Percentiles rank a stretch among this genome's conserved stretches.
Conservation (phyloP, 2,797 vertebrate species). For the Mus minutoides region DNA sequence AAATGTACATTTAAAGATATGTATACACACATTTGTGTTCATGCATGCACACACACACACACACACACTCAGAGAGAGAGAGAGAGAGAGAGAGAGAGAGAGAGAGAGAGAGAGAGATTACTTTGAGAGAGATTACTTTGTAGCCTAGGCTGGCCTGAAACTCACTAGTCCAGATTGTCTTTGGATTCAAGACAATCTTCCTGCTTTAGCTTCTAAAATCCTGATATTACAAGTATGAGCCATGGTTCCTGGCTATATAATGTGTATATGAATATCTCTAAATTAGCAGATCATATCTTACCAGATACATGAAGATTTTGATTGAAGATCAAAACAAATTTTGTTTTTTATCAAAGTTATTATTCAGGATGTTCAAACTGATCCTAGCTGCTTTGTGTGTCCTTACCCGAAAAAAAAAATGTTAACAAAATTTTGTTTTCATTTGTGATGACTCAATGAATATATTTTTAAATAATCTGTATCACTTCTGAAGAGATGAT, state of each 20-base stretch:
- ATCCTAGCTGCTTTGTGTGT: slow-evolving; percentile 14
- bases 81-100: not conserved
- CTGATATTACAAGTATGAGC: not conserved
- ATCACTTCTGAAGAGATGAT: not conserved
- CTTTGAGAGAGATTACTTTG: not conserved
- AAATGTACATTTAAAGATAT: not conserved
- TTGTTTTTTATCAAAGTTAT: not conserved
- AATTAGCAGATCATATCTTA: not conserved
- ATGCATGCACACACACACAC: not conserved
- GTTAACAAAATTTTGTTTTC: slow-evolving; percentile 36
- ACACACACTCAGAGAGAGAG: not conserved
- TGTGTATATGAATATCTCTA: not conserved
- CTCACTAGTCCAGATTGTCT: not conserved
- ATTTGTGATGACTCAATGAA: not conserved
- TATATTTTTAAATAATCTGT: slow-evolving; percentile 20
- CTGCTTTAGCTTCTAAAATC: not conserved
- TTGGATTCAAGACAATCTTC: not conserved
- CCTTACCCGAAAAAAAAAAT: slow-evolving; percentile 2
- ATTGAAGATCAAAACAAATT: not conserved
- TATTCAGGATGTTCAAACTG: not conserved
- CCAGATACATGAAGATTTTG: not conserved
- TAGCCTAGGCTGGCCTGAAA: not conserved
- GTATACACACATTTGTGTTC: not conserved
- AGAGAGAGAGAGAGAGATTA: not conserved
- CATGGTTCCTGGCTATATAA: not conserved